Conservation (phyloP, 2,113 vertebrate species). For the Pomatorhinus ruficollis region DNA sequence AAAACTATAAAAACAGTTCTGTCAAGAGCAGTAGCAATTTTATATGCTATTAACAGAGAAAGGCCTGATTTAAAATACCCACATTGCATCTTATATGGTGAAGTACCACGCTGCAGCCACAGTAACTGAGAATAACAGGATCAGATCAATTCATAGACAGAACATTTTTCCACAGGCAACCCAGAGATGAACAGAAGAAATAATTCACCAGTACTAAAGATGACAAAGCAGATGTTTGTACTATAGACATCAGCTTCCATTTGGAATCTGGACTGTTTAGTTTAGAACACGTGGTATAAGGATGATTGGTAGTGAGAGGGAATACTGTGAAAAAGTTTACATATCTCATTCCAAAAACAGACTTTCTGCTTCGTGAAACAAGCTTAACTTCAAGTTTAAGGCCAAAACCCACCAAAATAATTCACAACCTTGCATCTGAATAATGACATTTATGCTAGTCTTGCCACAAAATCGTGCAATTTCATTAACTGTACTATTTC, state of each 20-base stretch:
- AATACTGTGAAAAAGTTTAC: neutral
- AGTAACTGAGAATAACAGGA: neutral
- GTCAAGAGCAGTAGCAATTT: neutral
- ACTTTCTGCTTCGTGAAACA: neutral
- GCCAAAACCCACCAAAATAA: neutral
- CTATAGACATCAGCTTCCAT: neutral
- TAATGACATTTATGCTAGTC: neutral
- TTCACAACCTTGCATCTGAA: neutral
- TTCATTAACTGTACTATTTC: neutral
- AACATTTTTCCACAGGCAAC: neutral
- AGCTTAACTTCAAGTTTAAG: neutral
- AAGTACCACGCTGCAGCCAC: neutral
- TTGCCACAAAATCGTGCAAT: neutral
- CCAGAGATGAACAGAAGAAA: neutral
- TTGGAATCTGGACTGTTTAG: neutral
- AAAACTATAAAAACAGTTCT: neutral
- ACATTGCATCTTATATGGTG: neutral
- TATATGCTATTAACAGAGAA: neutral
- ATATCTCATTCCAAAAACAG: neutral
- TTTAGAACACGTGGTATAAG: neutral
- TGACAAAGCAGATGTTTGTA: neutral
- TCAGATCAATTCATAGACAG: neutral
- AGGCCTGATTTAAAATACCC: neutral
- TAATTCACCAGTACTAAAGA: neutral
- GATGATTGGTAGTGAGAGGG: neutral